Base-by-base conservation (phyloP, 2,797 vertebrate genomes). In the Hyperoplus immaculatus region DNA sequence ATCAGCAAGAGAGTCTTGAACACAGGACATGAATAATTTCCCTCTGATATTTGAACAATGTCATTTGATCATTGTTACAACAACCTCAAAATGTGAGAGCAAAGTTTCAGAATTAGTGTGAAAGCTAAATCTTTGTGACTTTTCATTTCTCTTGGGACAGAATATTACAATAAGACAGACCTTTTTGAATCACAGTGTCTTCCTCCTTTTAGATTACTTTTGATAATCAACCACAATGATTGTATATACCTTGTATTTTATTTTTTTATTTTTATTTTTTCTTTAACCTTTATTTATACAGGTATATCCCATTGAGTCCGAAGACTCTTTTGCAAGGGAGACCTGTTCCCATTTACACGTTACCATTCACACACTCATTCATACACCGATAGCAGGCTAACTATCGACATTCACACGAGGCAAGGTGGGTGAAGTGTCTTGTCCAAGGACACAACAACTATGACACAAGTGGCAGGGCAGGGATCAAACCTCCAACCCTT, bases 161-260 rank as follows among this genome's bases (percentile, higher is more conserved):
- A 6, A 41, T 6, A 29, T 0, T 50, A 63, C 29, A 53, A 65
- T 39, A 58, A 65, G 14, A 13, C 8, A 68, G 47, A 74, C 18
- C 29, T 63, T 67, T 45, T 45, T 70, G 9, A 1, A 65, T 58
- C 8, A 50, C 36, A 63, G 39, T 42, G 29, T 46, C 55, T 55
- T 56, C 12, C 10, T 16, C 41, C 6, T 78, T 77, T 61, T 41
- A 6, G 6, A n/a, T 64, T 50, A 10, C 41, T 51, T 78, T 57
- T 75, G 29, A 69, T 55, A 78, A 83, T 77, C 66, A 75, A 70
- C 39, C 53, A 58, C 66, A 69, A 63, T 41, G n/a, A 29, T 66
- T 29, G 29, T 29, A 29, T 29, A 29, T 29, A 29, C 29, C 29
- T 29, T 29, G 29, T 29, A 29, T 29, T 29, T 29, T 29, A 3